Evolutionary conservation across 2,888 invertebrate genomes (phyloP), one percentile per base, ranked within the genome.

Genomic region (Leptinotarsa haldemani): DNA sequence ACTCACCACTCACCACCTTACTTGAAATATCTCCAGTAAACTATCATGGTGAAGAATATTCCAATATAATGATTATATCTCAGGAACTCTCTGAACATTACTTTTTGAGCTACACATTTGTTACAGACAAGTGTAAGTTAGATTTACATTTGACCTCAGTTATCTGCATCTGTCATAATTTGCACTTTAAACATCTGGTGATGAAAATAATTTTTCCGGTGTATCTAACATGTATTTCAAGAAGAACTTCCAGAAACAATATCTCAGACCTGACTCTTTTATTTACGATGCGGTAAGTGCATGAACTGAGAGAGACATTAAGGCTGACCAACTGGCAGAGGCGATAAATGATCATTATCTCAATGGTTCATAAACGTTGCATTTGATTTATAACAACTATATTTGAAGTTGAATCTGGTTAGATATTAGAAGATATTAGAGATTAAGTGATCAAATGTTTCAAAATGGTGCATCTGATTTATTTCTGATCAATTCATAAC

Each of bases 281-380:
- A 16, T 50, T 50, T n/a, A 40, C 40, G 40, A 40, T 40, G 40
- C 40, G 40, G 40, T 40, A 40, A 40, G 15, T 50, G 16, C n/a
- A 50, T 50, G 16, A 20, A 56, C 20, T 20, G 13, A 56, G 12
- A 20, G 4, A 56, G 22, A 56, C 22, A 56, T 56, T 20, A 56
- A 56, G 22, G 22, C 22, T 22, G 22, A 56, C 56, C 56, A 56
- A 20, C 56, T 4, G 22, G 3, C 20, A 56, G 22, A 18, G 56
- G 56, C 56, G 22, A 56, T 56, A 56, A 56, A 22, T 22, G 56
- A 56, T 56, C 56, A 56, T 56, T 56, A 56, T 56, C 56, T 56
- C 20, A 56, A 56, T 56, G 20, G 56, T 22, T 56, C 56, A 56
- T 56, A 56, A 56, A 22, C 56, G 56, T 56, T 56, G 22, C 20